These are phyloP conservation scores for Chunga burmeisteri DNA, from an alignment of 2,113 vertebrate species.

Conservation along the genomic window DNA sequence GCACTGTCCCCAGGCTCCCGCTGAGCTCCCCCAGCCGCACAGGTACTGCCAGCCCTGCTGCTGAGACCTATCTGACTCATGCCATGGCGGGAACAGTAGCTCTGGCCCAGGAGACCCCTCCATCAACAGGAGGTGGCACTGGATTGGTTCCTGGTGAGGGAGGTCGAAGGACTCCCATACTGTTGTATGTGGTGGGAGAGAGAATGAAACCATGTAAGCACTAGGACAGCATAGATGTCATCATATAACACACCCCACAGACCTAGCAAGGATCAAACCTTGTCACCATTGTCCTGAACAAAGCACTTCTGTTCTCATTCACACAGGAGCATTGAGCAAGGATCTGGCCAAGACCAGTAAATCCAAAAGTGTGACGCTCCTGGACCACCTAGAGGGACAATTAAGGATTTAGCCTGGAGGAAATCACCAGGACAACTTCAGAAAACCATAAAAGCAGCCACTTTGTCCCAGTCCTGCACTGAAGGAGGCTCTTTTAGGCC, in stretches of 20 bases:
- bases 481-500: neutral
- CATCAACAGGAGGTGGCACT: neutral
- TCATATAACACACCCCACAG: neutral
- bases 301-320: neutral
- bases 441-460: neutral
- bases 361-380: neutral
- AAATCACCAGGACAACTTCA: neutral
- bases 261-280: neutral
- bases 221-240: neutral
- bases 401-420: neutral
- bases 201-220: neutral
- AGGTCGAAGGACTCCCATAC: fast-evolving
- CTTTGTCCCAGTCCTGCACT: neutral
- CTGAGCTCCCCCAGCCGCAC: neutral
- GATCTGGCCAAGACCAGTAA: neutral
- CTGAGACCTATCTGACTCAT: neutral
- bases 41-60: neutral
- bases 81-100: neutral
- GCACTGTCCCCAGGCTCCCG: neutral
- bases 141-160: neutral
- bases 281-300: neutral
- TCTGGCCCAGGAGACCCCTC: neutral
- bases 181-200: neutral
- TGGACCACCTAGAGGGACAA: neutral
- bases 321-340: neutral